Evolutionary conservation across 2,113 vertebrate species (phyloP), one percentile per base, ranked within the genome.

Genomic region (cattle (Bos taurus)): DNA sequence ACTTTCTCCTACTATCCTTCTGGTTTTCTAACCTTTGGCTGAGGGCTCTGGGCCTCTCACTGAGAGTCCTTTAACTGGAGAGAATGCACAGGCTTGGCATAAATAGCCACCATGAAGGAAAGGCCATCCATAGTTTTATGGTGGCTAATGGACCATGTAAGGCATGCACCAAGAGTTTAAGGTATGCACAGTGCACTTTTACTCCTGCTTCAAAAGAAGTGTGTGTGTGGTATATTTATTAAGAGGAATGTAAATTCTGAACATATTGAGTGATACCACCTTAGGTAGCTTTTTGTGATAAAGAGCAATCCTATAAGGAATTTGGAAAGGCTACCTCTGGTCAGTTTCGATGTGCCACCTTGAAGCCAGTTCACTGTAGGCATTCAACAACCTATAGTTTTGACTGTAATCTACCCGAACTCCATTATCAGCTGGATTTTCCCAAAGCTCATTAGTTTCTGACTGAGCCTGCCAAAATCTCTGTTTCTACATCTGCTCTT

Each of bases 401-500:
- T 88, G 15, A 83, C 30, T 77, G 92, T 50, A 56, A 96, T 94
- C 62, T 67, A 88, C 64, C 57, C 91, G 64, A 83, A 91, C 64
- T 93, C 59, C 43, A 0, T 89, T 90, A 60, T 97, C 92, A 97
- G 77, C 86, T 97, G 78, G 59, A 60, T 97, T 98, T 97, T 57
- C 78, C 94, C 91, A 89, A 89, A 95, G 86, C 91, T 97, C 56
- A 97, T 96, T 97, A 94, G 25, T 93, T 94, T 92, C 91, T 95
- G 89, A 97, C 2, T 95, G 40, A 85, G 50, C 25, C 64, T 96
- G 95, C 95, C 96, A 97, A 83, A 96, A 91, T 82, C 88, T 97
- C 87, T 74, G 85, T 71, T 98, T 95, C 82, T 94, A 97, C 92
- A 97, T 93, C 97, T 97, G 96, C 46, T 94, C 36, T 95, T 52